Evolutionary conservation across 2,888 invertebrate species (phyloP).

Genomic region (Augiades crinisus): DNA sequence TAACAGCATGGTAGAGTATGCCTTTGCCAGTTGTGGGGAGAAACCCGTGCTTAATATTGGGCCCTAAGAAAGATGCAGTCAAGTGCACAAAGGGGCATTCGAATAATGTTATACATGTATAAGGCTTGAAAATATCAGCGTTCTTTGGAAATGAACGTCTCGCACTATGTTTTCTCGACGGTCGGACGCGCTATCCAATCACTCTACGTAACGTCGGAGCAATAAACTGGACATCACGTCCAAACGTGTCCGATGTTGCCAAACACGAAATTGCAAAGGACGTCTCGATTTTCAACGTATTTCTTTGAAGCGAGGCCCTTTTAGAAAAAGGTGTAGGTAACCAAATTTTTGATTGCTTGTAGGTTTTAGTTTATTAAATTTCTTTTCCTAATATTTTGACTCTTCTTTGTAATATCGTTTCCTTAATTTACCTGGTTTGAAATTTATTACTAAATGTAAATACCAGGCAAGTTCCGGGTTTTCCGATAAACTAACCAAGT

Average conservation of each 20-base stretch:
- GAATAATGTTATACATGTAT: conserved; percentile 15
- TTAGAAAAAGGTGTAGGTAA: background rate
- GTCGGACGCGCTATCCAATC: conserved; percentile 51
- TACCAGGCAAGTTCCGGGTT: no score
- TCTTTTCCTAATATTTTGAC: no score
- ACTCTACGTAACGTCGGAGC: conserved; percentile 51
- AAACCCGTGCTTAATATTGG: no score
- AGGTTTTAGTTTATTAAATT: no score
- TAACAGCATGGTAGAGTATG: no score
- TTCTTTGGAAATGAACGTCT: conserved; percentile 3
- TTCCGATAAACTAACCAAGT: no score
- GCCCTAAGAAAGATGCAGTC: no score
- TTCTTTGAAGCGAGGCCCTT: conserved; percentile 2
- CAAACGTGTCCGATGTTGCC: conserved; percentile 44
- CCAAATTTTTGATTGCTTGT: conserved; percentile 4
- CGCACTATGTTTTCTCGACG: background rate
- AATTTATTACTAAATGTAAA: no score
- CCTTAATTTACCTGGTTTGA: no score
- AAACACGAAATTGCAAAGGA: conserved; percentile 18
- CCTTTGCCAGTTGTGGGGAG: no score
- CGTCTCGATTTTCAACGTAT: conserved; percentile 12
- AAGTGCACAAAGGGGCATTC: conserved; percentile 13
- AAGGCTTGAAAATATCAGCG: conserved; percentile 21
- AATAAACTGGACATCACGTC: conserved; percentile 66
- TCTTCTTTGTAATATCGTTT: no score